Base-by-base conservation (phyloP, 2,113 vertebrate genomes). In the Proterorhinus semilunaris region DNA sequence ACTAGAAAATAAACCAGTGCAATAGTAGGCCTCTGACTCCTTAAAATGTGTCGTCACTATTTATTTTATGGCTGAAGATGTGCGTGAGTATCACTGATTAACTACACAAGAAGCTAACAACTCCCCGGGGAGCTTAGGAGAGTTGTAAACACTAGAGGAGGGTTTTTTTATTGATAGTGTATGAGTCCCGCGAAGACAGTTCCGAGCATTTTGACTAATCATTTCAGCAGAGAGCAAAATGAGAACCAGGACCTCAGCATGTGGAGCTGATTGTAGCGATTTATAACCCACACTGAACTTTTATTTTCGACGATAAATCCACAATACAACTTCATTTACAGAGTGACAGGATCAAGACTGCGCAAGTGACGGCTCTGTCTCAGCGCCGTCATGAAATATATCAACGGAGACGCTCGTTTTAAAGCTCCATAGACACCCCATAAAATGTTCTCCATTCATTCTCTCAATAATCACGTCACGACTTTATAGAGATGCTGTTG, bases 111-210 rank as follows among this genome's bases (percentile, higher is more conserved):
- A 72, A 72, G 68, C 58, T 59, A 75, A 82, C 69, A 71, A 50
- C 55, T 69, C 76, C 66, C 68, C 62, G 50, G 77, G 72, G 79
- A 90, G 66, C 66, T 71, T 71, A 78, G 77, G 75, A 79, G 82
- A 81, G 73, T 36, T 79, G 71, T 76, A 87, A 90, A 88, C 76
- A 86, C 68, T 85, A 81, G 57, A 87, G 83, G 73, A 75, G 69
- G 78, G 1, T 21, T 80, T 86, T 86, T 80, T 74, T 71, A 82
- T 68, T 84, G 80, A 85, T 80, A 83, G 85, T 83, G 80, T 88
- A 89, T 75, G 89, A 82, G 84, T 86, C 74, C 74, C 79, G 77
- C 71, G 80, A 66, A 69, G 62, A 83, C 44, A 71, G 73, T 62
- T 58, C 47, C 54, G 69, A 59, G 16, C 11, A 67, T 54, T 42